A percentile compares a stretch with the other conserved stretches of the same genome.
phyloP scores from a whole-genome alignment of 2,888 invertebrate genomes.

The Cryptus armator region DNA sequence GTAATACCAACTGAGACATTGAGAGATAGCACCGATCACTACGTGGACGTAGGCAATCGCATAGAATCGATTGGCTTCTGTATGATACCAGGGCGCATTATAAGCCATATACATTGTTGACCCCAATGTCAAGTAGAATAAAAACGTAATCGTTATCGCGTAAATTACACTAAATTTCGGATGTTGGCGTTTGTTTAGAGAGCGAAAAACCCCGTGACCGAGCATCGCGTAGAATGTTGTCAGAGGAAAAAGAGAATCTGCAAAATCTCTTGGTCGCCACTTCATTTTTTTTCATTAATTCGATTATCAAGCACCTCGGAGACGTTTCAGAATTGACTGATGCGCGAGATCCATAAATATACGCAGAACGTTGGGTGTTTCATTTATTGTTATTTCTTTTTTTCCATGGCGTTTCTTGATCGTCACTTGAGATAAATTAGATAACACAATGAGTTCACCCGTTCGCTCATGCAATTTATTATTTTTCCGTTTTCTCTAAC shows the following conservation, averaged over 20 bases:
- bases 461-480: not conserved
- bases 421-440: not conserved
- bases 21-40: not conserved
- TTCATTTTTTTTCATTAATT: not conserved
- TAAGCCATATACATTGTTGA: not conserved
- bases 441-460: not conserved
- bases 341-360: not conserved
- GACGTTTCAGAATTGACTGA: not conserved
- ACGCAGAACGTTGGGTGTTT: not conserved
- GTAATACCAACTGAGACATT: slow-evolving; percentile 8
- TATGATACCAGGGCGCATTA: not conserved
- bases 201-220: slow-evolving; percentile 28
- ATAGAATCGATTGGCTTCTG: not conserved
- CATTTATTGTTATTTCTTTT: not conserved
- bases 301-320: not conserved
- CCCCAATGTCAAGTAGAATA: not conserved
- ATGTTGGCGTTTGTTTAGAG: not conserved
- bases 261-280: slow-evolving; percentile 23
- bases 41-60: not conserved
- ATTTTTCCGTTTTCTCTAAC: not conserved
- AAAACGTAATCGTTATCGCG: not conserved
- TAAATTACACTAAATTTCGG: not conserved
- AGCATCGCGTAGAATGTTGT: not conserved
- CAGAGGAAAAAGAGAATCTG: slow-evolving; percentile 19
- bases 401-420: not conserved